Evolutionary conservation across 1,140 invertebrate genomes (phyloP).

Genomic region (Drosophila ohnishii): DNA sequence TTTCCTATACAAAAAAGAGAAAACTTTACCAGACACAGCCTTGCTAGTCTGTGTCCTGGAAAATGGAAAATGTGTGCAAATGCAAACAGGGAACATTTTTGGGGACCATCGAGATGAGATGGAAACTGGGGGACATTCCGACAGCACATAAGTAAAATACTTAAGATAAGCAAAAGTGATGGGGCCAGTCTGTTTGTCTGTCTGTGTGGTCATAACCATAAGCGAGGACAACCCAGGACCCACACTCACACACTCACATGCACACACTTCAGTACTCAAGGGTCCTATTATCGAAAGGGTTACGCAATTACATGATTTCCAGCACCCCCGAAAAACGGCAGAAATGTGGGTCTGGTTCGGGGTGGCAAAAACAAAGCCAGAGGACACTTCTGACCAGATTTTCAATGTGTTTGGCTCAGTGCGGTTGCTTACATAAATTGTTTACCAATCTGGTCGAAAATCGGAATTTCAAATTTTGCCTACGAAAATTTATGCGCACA

Average conservation of each 20-base stretch:
- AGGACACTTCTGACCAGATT: constrained; percentile 68
- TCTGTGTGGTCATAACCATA: constrained; percentile 62
- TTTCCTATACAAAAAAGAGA: background rate
- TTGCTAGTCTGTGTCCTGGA: constrained; percentile 13
- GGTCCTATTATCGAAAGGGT: constrained; percentile 82
- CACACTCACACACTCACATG: constrained; percentile 11
- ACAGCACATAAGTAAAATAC: constrained; percentile 77
- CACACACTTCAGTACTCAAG: constrained; percentile 70
- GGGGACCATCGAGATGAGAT: constrained; percentile 33
- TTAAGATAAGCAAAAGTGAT: constrained; percentile 81
- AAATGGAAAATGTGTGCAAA: constrained; percentile 64
- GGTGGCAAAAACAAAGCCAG: constrained; percentile 62
- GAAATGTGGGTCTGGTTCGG: constrained; percentile 5
- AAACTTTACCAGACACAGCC: constrained; percentile 10
- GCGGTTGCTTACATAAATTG: constrained; percentile 79
- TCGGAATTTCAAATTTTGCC: constrained; percentile 81
- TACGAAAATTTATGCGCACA: constrained; percentile 79
- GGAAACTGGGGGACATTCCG: constrained; percentile 34
- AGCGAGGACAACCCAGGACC: constrained; percentile 32
- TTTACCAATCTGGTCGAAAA: constrained; percentile 82
- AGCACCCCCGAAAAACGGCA: background rate
- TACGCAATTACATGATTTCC: constrained; percentile 78
- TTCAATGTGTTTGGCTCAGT: constrained; percentile 59
- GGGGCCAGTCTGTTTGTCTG: constrained; percentile 25
- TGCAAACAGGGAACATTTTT: constrained; percentile 55